Conservation (phyloP, 2,113 vertebrate genomes). For the Paralichthys olivaceus region DNA sequence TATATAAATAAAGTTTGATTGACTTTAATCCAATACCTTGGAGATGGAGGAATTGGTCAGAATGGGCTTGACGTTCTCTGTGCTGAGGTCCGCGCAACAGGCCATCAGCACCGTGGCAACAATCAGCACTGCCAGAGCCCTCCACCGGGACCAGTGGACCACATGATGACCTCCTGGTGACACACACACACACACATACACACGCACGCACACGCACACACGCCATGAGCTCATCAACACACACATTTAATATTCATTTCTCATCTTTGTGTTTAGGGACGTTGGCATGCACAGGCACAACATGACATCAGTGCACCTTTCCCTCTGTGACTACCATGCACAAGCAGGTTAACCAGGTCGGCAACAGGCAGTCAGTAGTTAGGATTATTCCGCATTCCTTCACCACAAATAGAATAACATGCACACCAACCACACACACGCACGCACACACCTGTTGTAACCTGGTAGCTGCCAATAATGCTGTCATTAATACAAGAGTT, state of each 20-base stretch:
- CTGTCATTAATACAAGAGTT: slow-evolving; percentile 63
- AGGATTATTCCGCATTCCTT: not conserved
- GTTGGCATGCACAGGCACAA: slow-evolving; percentile 38
- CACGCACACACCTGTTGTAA: slow-evolving; percentile 48
- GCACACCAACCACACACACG: not conserved
- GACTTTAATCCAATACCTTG: slow-evolving; percentile 75
- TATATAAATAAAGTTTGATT: not conserved
- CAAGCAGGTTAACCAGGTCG: slow-evolving; percentile 14
- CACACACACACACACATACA: not conserved
- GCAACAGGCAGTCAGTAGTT: slow-evolving; percentile 6
- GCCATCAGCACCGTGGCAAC: slow-evolving; percentile 89
- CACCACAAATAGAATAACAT: not conserved
- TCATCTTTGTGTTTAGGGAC: not conserved
- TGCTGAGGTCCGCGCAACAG: slow-evolving; percentile 89
- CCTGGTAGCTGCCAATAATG: slow-evolving; percentile 33
- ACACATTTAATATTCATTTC: not conserved
- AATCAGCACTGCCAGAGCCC: slow-evolving; percentile 85
- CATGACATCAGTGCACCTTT: not conserved
- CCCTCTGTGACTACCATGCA: slow-evolving; percentile 37
- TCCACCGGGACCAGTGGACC: slow-evolving; percentile 87
- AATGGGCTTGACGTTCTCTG: slow-evolving; percentile 88
- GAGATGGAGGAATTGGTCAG: slow-evolving; percentile 84
- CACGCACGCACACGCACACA: not conserved
- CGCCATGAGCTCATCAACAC: not conserved
- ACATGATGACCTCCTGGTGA: slow-evolving; percentile 75